These are phyloP conservation scores for Sicus ferrugineus DNA, from an alignment of 2,888 invertebrate species.

Conservation along the genomic window DNA sequence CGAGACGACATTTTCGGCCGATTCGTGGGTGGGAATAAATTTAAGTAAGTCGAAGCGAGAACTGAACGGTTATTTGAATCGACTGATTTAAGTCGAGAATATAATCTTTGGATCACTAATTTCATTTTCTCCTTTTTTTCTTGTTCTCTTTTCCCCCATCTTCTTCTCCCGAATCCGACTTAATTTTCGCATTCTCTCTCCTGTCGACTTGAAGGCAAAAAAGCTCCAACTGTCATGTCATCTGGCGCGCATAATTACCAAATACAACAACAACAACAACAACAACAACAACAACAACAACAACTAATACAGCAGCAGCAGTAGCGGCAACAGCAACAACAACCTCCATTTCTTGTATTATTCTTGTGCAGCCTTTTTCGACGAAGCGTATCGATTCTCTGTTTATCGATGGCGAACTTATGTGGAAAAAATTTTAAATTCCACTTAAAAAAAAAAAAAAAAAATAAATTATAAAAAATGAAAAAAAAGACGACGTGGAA, in stretches of 20 bases:
- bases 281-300: conserved; percentile 13
- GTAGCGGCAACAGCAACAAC: not conserved
- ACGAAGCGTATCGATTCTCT: conserved; percentile 22
- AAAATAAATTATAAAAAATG: not conserved
- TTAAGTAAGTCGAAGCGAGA: too few relatives aligned
- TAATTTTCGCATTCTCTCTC: not conserved
- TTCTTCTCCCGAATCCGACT: not conserved
- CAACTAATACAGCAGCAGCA: not conserved
- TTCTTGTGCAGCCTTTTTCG: conserved; percentile 12
- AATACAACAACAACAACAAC: conserved; percentile 9
- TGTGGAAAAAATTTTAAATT: conserved; percentile 28
- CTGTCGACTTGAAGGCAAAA: not conserved
- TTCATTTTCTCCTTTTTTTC: too few relatives aligned
- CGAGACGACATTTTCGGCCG: too few relatives aligned
- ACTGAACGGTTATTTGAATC: too few relatives aligned
- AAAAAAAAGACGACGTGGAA: not conserved
- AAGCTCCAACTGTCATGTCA: not conserved
- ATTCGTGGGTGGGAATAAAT: too few relatives aligned
- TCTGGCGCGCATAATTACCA: conserved; percentile 12
- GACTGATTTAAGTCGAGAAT: not conserved
- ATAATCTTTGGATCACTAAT: too few relatives aligned
- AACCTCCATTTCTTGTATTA: not conserved
- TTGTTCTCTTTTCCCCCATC: not conserved
- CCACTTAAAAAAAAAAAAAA: not conserved
- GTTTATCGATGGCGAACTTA: conserved; percentile 31